Percentiles rank a stretch among this genome's conserved stretches.
Conservation (phyloP, 2,113 vertebrate genomes). For the Cebus imitator region DNA sequence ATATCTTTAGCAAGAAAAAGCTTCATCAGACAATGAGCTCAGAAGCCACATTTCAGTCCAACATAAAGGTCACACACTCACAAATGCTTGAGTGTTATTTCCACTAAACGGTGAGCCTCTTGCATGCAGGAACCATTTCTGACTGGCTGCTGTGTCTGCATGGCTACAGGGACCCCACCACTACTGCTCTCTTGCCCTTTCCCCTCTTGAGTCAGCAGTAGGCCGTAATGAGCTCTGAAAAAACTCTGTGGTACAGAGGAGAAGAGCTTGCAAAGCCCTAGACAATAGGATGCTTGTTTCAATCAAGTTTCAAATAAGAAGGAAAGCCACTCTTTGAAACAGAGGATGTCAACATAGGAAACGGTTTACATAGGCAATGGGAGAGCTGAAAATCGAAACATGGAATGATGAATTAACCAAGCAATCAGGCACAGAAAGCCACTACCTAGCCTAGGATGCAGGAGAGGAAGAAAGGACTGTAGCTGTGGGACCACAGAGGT, state of each 20-base stretch:
- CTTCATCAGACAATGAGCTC: background rate
- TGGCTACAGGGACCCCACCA: rapidly evolving
- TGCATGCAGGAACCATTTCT: background rate
- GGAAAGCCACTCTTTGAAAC: background rate
- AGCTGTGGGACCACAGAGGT: background rate
- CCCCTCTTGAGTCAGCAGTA: background rate
- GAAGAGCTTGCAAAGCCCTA: background rate
- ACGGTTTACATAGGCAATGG: rapidly evolving
- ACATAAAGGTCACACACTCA: background rate
- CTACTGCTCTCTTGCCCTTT: background rate
- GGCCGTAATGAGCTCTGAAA: background rate
- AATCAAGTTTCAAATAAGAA: background rate
- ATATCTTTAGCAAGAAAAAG: background rate
- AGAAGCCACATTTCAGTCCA: background rate
- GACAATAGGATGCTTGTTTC: background rate
- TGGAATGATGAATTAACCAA: rapidly evolving
- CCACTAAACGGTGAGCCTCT: background rate
- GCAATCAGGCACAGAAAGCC: background rate
- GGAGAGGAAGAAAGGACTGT: background rate
- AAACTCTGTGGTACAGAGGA: rapidly evolving
- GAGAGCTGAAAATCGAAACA: background rate
- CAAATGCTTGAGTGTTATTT: background rate
- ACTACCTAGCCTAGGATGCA: rapidly evolving
- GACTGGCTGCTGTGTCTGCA: background rate
- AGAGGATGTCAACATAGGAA: background rate